phyloP scores from a whole-genome alignment of 1,140 invertebrate species.

The Hypothenemus hampei region DNA sequence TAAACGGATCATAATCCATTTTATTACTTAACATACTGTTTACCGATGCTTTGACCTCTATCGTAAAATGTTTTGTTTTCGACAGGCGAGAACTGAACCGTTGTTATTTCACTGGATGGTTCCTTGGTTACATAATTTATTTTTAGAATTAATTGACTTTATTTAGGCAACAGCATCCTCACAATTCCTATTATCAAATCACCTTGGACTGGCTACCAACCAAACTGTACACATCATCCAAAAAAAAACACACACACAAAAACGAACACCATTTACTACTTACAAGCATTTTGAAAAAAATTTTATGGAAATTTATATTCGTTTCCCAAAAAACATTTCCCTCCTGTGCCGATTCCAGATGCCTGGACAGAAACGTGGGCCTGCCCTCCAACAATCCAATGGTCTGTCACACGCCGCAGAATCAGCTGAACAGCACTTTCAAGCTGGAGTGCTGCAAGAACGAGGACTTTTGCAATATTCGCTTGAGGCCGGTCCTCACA shows the following conservation, averaged over 20 bases:
- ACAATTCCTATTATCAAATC: not conserved
- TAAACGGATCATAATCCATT: too few species aligned
- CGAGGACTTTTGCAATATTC: conserved; percentile 53
- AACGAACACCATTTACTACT: not conserved
- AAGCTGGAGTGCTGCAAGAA: conserved; percentile 62
- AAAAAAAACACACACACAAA: not conserved
- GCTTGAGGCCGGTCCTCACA: conserved; percentile 48
- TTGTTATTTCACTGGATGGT: conserved; percentile 3
- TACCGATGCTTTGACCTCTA: conserved; percentile 8
- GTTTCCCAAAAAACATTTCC: not conserved
- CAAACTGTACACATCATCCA: too few species aligned
- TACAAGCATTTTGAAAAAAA: too few species aligned
- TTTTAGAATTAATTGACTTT: not conserved
- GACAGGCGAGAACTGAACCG: not conserved
- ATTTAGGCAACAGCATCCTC: not conserved
- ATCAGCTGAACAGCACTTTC: conserved; percentile 50
- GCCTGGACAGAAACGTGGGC: conserved; percentile 41
- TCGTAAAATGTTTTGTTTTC: conserved; percentile 10
- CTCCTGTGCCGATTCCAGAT: conserved; percentile 37
- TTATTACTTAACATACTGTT: not conserved
- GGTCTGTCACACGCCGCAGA: conserved; percentile 42
- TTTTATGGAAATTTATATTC: not conserved
- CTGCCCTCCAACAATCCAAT: conserved; percentile 45
- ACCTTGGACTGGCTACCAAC: conserved; percentile 4
- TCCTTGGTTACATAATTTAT: conserved; percentile 5